Base-by-base conservation (phyloP, 2,888 invertebrate genomes). In the Acleris emargana region DNA sequence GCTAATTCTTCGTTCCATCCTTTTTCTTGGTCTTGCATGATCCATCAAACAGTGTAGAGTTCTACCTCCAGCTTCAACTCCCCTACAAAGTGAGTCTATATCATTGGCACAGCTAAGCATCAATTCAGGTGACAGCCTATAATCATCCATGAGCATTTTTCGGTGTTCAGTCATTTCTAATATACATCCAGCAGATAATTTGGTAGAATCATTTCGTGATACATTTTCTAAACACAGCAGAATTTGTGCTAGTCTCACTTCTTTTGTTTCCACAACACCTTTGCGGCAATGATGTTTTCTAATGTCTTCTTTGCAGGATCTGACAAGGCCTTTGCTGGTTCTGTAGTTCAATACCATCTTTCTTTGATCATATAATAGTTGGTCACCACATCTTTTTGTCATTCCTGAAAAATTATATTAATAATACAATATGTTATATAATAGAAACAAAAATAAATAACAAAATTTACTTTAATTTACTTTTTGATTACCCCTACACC, bases 1-100 rank as follows among this genome's bases (percentile, higher is more conserved):
- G 43, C 95, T 94, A 32, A 97, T 95, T 70, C 95, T 91, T 76
- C 94, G 93, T 9, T 95, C 95, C 75, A 94, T 94, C 75, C 93
- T 91, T 76, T 93, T 93, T 71, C 94, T 93, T 1, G 94, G 93
- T 74, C 96, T 94, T 1, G 97, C 96, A 84, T 97, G 96, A 49
- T 97, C 96, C 97, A 99, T 97, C 51, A 99, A 91, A 82, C 99
- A 99, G 83, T 99, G 99, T 72, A 99, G 96, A 0, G 99, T 99
- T 80, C 96, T 96, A 0, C 97, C 98, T 4, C 97, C 97, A 62
- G 95, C 93, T 82, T 97, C 96, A 70, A 96, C 91, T 18, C 95
- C 94, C 72, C 94, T 93, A 84, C 98, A 98, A 73, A 95, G 95
- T 62, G 92, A 93, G 18, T 94, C 91, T 73, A 99, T 98, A 80